Conservation (phyloP, 2,797 vertebrate genomes). For the Cryptoprocta ferox region DNA sequence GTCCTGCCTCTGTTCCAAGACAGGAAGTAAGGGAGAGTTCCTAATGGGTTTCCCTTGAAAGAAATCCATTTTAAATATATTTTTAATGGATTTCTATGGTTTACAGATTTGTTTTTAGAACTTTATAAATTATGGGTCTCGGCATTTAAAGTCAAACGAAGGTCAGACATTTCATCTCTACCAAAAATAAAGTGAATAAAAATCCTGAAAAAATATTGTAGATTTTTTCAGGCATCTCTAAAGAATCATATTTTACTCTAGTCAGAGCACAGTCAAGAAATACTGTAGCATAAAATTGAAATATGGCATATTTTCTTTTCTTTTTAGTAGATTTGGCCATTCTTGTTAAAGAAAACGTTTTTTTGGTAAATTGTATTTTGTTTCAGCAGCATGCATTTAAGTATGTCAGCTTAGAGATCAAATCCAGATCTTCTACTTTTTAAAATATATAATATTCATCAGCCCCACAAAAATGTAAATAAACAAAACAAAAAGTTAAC, state of each 20-base stretch:
- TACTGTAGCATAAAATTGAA: constrained; percentile 35
- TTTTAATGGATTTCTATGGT: constrained; percentile 16
- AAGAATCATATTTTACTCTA: constrained; percentile 48
- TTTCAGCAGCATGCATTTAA: not conserved
- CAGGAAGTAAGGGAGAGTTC: not conserved
- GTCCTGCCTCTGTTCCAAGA: not conserved
- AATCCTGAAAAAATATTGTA: not conserved
- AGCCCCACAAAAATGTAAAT: not conserved
- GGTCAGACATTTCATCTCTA: not conserved
- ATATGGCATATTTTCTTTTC: not conserved
- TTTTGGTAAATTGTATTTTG: not conserved
- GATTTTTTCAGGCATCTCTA: constrained; percentile 6
- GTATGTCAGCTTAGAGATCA: not conserved
- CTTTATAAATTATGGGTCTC: constrained; percentile 27
- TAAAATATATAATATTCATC: not conserved
- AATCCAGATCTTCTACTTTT: not conserved
- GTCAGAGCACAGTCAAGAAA: not conserved
- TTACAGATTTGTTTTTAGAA: not conserved
- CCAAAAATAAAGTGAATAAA: constrained; percentile 15
- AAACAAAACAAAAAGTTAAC: not conserved
- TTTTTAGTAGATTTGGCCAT: constrained; percentile 22
- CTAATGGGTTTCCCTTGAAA: not conserved
- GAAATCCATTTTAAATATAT: not conserved
- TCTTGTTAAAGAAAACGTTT: not conserved
- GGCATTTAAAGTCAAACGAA: constrained; percentile 42